Conservation (phyloP, 1,140 invertebrate species). For the Callitettix versicolor region DNA sequence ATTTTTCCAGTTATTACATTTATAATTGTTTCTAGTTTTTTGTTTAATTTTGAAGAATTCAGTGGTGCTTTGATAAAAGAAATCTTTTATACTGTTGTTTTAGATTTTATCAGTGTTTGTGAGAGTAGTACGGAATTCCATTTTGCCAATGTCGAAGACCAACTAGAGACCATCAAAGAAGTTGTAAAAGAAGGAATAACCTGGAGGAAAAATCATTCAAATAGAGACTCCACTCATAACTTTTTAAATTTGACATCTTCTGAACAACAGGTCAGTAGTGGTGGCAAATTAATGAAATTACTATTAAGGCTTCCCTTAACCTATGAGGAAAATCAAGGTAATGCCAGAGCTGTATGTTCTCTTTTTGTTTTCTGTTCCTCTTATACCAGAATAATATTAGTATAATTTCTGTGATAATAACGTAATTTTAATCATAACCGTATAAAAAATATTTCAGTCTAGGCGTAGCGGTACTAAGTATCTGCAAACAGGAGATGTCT, state of each 20-base stretch:
- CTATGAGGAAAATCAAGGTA: too few species aligned
- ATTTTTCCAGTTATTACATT: too few species aligned
- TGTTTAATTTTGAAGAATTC: too few species aligned
- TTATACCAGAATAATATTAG: too few species aligned
- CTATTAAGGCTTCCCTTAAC: not conserved
- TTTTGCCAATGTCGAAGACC: conserved; percentile 75
- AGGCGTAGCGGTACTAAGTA: conserved; percentile 34
- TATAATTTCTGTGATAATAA: too few species aligned
- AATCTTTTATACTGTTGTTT: conserved; percentile 13
- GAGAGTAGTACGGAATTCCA: conserved; percentile 75
- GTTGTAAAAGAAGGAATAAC: conserved; percentile 40
- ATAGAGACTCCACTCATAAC: conserved; percentile 1
- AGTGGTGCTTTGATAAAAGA: too few species aligned
- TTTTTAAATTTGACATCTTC: conserved; percentile 23
- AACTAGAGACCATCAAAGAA: conserved; percentile 66
- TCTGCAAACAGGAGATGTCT: conserved; percentile 81
- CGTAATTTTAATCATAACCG: too few species aligned
- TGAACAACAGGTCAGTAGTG: conserved; percentile 26
- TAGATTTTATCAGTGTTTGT: conserved; percentile 49
- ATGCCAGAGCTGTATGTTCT: too few species aligned
- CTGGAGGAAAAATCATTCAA: conserved; percentile 37
- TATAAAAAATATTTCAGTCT: conserved; percentile 25
- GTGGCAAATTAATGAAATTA: not conserved
- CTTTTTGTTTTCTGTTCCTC: too few species aligned
- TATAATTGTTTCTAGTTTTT: too few species aligned